Evolutionary conservation across 2,797 vertebrate genomes (phyloP), one percentile per base, ranked within the genome.

Genomic region (Adrianichthys oophorus): DNA sequence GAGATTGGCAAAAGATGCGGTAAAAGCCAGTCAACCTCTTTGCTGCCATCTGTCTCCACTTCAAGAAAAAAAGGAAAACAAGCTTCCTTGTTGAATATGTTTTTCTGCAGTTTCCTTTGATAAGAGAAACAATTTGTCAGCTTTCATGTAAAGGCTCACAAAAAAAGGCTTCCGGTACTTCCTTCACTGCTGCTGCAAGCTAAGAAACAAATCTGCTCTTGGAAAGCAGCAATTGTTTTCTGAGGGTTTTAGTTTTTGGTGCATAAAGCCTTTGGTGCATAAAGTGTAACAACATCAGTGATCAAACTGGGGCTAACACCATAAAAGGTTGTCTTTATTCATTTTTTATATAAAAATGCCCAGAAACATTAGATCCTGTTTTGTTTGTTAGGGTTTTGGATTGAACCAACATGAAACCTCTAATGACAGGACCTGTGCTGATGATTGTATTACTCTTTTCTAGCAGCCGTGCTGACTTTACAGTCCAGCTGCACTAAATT

Each of bases 21-120:
- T 82, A 57, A 74, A 78, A 79, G 79, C 81, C 74, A 71, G 76
- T 87, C 82, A 70, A 71, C 78, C 76, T 70, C 79, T 83, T 81
- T 49, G 26, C 73, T 83, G 87, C 86, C 90, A 85, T 88, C 81
- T 83, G 68, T 76, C 68, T 70, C 76, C 62, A 68, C 67, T 81
- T 82, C 57, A 61, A 62, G 76, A 64, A 65, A 55, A 69, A 53
- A 57, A 32, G 8, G 10, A 32, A 32, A 32, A 32, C 26, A 3
- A 32, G 32, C 10, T 67, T 75, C 55, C 42, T n/a, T 46, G 52
- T 81, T 68, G 62, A 80, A 48, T 48, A 42, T 56, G 65, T 82
- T 76, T 68, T 74, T 37, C 59, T 50, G 62, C 60, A 58, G 59
- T 70, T 52, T 72, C 70, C 60, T 75, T 74, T 70, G 67, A 72